phyloP scores from a whole-genome alignment of 2,797 vertebrate genomes.

The Crenichthys baileyi region DNA sequence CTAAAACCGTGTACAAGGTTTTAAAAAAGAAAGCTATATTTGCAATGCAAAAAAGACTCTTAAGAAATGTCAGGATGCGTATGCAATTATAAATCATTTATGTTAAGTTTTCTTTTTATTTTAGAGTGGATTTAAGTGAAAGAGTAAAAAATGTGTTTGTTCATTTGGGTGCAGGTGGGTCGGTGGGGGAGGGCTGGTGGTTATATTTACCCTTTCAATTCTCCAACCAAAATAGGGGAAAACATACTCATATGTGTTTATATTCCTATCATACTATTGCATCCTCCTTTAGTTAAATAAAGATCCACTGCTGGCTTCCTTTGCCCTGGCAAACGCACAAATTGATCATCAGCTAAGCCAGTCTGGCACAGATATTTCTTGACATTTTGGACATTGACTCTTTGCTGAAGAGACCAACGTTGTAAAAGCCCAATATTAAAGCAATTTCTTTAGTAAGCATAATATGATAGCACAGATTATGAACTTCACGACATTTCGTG shows the following conservation, averaged over 20 bases:
- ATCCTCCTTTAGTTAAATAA: too few species aligned
- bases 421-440: too few species aligned
- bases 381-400: too few species aligned
- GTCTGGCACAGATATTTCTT: too few species aligned
- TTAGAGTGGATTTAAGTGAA: slow-evolving; percentile 12
- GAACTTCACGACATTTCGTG: background rate
- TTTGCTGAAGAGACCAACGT: too few species aligned
- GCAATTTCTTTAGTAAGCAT: too few species aligned
- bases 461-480: too few species aligned
- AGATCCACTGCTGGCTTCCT: too few species aligned
- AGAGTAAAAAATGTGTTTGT: background rate
- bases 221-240: background rate
- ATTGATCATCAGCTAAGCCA: too few species aligned
- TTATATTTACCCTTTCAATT: slow-evolving; percentile 8
- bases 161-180: background rate
- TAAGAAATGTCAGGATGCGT: slow-evolving; percentile 20
- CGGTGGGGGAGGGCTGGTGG: slow-evolving; percentile 5
- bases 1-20: slow-evolving; percentile 41
- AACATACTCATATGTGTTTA: background rate
- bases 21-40: slow-evolving; percentile 28
- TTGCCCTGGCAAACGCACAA: too few species aligned
- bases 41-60: slow-evolving; percentile 45
- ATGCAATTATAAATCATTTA: slow-evolving; percentile 35
- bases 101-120: slow-evolving; percentile 40
- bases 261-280: too few species aligned